These are phyloP conservation scores for Drosophila teissieri DNA, from an alignment of 1,140 invertebrate genomes.

Conservation along the genomic window DNA sequence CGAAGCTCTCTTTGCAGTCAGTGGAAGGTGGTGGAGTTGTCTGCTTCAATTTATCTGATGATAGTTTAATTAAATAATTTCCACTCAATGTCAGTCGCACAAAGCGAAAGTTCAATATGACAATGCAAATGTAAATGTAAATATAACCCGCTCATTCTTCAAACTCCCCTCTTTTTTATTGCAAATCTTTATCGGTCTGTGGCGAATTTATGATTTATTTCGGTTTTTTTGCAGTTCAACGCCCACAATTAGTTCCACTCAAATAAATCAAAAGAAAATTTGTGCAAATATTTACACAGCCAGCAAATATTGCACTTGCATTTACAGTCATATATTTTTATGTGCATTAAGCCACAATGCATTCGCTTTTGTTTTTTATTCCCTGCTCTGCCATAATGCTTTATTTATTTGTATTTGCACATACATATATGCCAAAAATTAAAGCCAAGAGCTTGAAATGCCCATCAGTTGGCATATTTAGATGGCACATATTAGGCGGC, in stretches of 20 bases:
- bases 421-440: constrained; percentile 43
- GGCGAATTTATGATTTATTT: constrained; percentile 51
- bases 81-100: constrained; percentile 37
- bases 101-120: constrained; percentile 50
- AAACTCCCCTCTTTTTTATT: constrained; percentile 19
- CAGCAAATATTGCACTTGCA: constrained; percentile 45
- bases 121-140: constrained; percentile 44
- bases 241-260: constrained; percentile 82
- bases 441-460: background rate
- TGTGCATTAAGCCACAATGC: constrained; percentile 64
- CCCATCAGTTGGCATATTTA: no score
- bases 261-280: constrained; percentile 80
- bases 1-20: constrained; percentile 42
- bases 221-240: constrained; percentile 76
- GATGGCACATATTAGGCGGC: background rate
- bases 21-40: constrained; percentile 4
- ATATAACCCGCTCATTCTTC: constrained; percentile 15
- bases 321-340: constrained; percentile 46
- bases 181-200: constrained; percentile 40
- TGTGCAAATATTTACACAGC: constrained; percentile 67
- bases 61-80: constrained; percentile 79
- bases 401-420: constrained; percentile 65
- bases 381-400: constrained; percentile 51
- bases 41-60: constrained; percentile 44
- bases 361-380: constrained; percentile 29